Conservation (phyloP, 2,797 vertebrate species). For the Rousettus madagascariensis region DNA sequence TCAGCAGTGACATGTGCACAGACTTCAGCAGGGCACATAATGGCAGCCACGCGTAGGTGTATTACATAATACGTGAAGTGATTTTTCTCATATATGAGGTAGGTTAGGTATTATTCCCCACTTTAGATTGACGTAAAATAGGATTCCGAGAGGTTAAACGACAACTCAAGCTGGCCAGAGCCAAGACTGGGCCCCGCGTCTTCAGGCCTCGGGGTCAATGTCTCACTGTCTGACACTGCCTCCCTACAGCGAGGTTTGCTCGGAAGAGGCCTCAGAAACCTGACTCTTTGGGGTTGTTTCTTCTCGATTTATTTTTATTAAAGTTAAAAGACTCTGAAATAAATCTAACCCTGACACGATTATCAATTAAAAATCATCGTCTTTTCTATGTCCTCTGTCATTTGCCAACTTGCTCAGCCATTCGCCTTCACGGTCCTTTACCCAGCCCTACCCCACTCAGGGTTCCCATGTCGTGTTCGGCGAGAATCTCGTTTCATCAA, state of each 20-base stretch:
- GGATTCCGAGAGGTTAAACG: neutral
- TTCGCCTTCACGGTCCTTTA: neutral
- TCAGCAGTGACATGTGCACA: neutral
- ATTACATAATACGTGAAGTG: neutral
- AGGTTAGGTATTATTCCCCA: neutral
- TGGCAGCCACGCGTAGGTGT: neutral
- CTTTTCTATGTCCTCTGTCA: neutral
- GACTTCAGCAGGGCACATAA: neutral
- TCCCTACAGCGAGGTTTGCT: neutral
- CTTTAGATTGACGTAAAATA: neutral
- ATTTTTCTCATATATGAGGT: neutral
- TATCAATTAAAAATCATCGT: neutral
- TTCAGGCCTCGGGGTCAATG: neutral
- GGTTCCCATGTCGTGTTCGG: neutral
- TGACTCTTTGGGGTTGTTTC: neutral
- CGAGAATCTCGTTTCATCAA: neutral
- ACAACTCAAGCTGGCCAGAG: neutral
- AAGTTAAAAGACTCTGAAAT: conserved; percentile 12
- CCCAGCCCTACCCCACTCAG: neutral
- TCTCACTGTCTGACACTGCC: neutral
- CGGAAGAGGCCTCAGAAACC: neutral
- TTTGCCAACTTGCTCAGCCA: neutral
- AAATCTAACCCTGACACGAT: neutral
- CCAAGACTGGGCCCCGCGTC: neutral
- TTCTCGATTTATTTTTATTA: neutral